Base-by-base conservation (phyloP, 2,113 vertebrate species). In the Rhinolophus sinicus region DNA sequence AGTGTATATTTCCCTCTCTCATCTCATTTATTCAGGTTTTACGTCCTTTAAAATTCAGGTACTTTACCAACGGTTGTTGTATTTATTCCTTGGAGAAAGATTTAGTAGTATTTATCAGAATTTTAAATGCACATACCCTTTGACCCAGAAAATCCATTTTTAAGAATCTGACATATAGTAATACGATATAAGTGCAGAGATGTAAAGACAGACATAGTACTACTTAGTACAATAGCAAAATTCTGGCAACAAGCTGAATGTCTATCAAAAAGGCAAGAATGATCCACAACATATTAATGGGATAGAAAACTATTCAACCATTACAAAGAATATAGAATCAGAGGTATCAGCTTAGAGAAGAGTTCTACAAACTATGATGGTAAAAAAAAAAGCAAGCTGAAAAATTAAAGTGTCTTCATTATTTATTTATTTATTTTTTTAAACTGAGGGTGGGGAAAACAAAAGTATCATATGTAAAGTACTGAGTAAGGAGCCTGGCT, bases 121-220 rank as follows among this genome's bases (percentile, higher is more conserved):
- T 90, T 95, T 92, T 82, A 96, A 96, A n/a, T 24, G 38, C 38
- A 93, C 56, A 62, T 54, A 58, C 13, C 5, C 64, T 84, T 44
- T 72, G 30, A 76, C 35, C 22, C 30, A 81, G 26, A 40, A 95
- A 87, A 58, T 93, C 78, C 72, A 89, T 56, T 94, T 97, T 92
- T 44, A 60, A 95, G 21, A 84, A 24, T 54, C 0, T 56, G 30
- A 77, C 80, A 60, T 21, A 80, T 2, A 28, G 14, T 50, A 73
- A 10, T 24, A 90, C 40, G 24, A 76, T 50, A 2, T 28, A 85
- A 56, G n/a, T 16, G 24, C 4, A 84, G 6, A 93, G 26, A 67
- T 69, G 78, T 5, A 72, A 67, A 88, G 92, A 73, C 16, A 84
- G 89, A 73, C 19, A 78, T 62, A 77, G 65, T 30, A 4, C 30